These are phyloP conservation scores for Tetramorium bicarinatum DNA, from an alignment of 2,888 invertebrate genomes.

Conservation along the genomic window DNA sequence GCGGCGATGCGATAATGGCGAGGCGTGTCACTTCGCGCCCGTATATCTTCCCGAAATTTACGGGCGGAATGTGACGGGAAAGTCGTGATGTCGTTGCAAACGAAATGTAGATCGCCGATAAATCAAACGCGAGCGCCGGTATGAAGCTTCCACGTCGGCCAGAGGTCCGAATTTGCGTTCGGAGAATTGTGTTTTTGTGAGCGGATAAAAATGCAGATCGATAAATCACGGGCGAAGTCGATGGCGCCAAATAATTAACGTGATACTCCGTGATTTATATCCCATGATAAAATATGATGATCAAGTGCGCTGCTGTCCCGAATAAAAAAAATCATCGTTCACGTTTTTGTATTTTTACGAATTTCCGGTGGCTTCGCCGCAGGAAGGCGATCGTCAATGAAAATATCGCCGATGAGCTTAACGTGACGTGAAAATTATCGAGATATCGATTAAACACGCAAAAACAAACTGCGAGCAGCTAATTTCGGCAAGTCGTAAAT, in stretches of 20 bases:
- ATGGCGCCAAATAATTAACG: conserved; percentile 48
- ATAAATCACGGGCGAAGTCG: conserved; percentile 45
- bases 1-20: conserved; percentile 22
- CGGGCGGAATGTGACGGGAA: conserved; percentile 43
- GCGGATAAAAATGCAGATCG: conserved; percentile 42
- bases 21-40: conserved; percentile 21
- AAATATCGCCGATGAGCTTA: not conserved
- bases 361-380: not conserved
- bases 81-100: conserved; percentile 47
- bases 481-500: not conserved
- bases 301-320: not conserved
- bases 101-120: conserved; percentile 55
- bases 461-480: not conserved
- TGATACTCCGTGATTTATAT: conserved; percentile 41
- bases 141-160: conserved; percentile 33
- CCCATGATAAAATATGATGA: conserved; percentile 45
- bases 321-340: conserved; percentile 1
- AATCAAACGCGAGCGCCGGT: conserved; percentile 39
- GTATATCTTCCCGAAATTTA: conserved; percentile 33
- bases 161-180: conserved; percentile 44
- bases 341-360: not conserved
- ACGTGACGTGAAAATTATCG: not conserved
- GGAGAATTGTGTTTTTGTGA: conserved; percentile 33
- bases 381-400: not conserved
- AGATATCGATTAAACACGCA: not conserved